These are phyloP conservation scores for Caenorhabditis afra DNA, from an alignment of 2,888 invertebrate genomes.

Conservation along the genomic window DNA sequence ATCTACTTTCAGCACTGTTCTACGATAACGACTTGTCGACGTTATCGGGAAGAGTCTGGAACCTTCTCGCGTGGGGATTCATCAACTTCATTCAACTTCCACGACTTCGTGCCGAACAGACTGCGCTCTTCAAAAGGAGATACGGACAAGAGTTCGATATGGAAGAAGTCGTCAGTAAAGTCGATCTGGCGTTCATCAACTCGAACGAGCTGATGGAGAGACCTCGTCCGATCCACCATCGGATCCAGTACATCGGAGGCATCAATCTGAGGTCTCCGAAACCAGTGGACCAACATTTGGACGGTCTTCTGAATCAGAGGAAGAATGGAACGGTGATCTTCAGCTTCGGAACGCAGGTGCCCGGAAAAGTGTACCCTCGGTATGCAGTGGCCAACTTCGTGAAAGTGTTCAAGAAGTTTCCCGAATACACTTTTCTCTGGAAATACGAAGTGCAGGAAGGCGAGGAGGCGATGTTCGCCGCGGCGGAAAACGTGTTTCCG, in stretches of 20 bases:
- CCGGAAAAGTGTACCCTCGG: constrained; percentile 46
- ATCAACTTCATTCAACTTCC: constrained; percentile 43
- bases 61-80: constrained; percentile 37
- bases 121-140: constrained; percentile 14
- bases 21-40: constrained; percentile 21
- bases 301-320: constrained; percentile 17
- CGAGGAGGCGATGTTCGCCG: constrained; percentile 58
- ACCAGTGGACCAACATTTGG: constrained; percentile 41
- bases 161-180: constrained; percentile 11
- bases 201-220: constrained; percentile 74
- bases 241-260: constrained; percentile 73
- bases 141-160: constrained; percentile 30
- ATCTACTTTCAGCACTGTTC: constrained; percentile 25
- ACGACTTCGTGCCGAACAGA: constrained; percentile 20
- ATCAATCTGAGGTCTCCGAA: constrained; percentile 62
- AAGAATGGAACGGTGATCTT: constrained; percentile 52
- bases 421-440: constrained; percentile 71
- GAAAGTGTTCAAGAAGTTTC: constrained; percentile 66
- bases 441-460: constrained; percentile 61
- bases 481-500: constrained; percentile 55
- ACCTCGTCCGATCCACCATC: constrained; percentile 64
- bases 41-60: constrained; percentile 41
- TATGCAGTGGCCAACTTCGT: constrained; percentile 62
- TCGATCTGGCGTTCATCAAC: constrained; percentile 68
- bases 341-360: constrained; percentile 61